Percentiles rank a stretch among this genome's conserved stretches.
Conservation (phyloP, 92 coral and sea anemone species). For the Actinernus sp. region DNA sequence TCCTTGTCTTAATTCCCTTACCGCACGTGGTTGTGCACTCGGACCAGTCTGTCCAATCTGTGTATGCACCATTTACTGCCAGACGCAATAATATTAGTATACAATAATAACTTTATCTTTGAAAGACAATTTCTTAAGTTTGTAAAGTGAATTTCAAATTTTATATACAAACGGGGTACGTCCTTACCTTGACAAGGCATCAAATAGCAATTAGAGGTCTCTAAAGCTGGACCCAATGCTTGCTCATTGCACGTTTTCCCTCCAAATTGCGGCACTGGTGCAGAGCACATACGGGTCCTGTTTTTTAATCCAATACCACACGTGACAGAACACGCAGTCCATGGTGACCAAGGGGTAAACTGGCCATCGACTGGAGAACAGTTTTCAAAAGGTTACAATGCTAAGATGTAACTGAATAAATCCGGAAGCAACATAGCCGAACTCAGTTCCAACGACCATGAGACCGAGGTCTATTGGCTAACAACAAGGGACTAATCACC, state of each 20-base stretch:
- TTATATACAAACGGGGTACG: too few relatives aligned
- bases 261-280: conserved; percentile 88
- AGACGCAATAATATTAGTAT: neutral
- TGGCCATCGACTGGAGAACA: conserved; percentile 81
- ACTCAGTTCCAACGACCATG: too few relatives aligned
- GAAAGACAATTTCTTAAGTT: too few relatives aligned
- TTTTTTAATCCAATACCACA: conserved; percentile 95
- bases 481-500: too few relatives aligned
- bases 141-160: too few relatives aligned
- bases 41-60: conserved; percentile 93
- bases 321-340: conserved; percentile 94
- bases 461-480: too few relatives aligned
- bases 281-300: conserved; percentile 84
- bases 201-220: conserved; percentile 77
- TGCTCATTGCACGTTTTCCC: conserved; percentile 95
- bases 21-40: conserved; percentile 91
- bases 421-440: too few relatives aligned
- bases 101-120: conserved; percentile 61
- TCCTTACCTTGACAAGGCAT: conserved; percentile 94
- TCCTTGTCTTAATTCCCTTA: conserved; percentile 80
- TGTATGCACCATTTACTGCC: conserved; percentile 92
- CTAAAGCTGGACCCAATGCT: conserved; percentile 80
- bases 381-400: neutral
- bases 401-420: neutral
- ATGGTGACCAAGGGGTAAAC: conserved; percentile 86